phyloP scores from a whole-genome alignment of 2,888 invertebrate genomes.

The Synergus japonicus region DNA sequence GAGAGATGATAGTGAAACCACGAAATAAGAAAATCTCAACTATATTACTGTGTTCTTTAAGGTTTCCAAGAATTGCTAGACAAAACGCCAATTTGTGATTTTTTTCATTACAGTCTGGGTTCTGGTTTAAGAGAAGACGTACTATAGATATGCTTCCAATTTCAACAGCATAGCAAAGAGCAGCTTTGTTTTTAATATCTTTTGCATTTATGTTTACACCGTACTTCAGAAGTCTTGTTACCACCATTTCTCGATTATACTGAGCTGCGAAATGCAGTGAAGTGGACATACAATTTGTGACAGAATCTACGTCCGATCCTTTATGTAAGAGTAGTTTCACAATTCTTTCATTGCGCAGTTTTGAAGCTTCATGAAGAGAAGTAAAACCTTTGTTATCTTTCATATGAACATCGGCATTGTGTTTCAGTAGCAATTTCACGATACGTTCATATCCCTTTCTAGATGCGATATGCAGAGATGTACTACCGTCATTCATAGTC shows the following conservation, averaged over 20 bases:
- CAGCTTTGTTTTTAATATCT: neutral
- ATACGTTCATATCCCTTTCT: neutral
- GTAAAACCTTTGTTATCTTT: conserved; percentile 6
- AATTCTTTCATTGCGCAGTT: neutral
- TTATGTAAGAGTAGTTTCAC: neutral
- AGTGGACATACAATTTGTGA: neutral
- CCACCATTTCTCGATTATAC: neutral
- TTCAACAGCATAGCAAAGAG: conserved; percentile 17
- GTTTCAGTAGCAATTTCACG: conserved; percentile 34
- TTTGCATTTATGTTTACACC: neutral
- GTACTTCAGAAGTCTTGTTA: neutral
- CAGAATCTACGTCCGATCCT: neutral
- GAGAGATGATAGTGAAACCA: neutral
- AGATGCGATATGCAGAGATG: conserved; percentile 18
- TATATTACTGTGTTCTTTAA: neutral
- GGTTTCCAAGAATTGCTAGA: conserved; percentile 11
- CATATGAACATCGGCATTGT: conserved; percentile 25
- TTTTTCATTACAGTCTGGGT: neutral
- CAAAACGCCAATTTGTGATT: conserved; percentile 23
- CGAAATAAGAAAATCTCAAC: neutral
- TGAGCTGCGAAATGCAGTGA: neutral
- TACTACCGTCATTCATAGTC: neutral
- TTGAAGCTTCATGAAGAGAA: conserved; percentile 16
- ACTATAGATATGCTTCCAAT: neutral
- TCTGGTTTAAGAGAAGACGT: neutral